Base-by-base conservation (phyloP, 2,113 vertebrate genomes). In the Passer montanus region DNA sequence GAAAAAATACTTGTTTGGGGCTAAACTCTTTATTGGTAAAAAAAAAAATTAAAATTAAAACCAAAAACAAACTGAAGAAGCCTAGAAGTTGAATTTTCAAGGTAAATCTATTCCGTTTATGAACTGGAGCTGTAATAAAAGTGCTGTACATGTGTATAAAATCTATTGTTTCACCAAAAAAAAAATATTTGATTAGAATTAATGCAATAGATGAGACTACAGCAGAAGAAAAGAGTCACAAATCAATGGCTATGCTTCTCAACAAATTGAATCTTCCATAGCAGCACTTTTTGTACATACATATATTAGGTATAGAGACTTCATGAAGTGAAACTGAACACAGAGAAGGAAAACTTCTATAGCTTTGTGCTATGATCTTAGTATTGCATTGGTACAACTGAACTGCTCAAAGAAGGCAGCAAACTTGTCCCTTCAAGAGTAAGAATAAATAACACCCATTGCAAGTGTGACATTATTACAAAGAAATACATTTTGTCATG, bases 171-270 rank as follows among this genome's bases (percentile, higher is more conserved):
- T 88, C 90, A 81, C 85, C n/a, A n/a, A 84, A 86, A 91, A 82
- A 90, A 96, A 93, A 84, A 39, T 0, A 78, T 90, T 90, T 89
- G 28, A 90, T 95, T 96, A 92, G 52, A 72, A 77, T 94, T 88
- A 96, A 90, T 67, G 75, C 85, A 94, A 75, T 70, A 47, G 90
- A 70, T 83, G 59, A 81, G 72, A 77, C 72, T 86, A 39, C 2
- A 2, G 92, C 64, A 93, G 79, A 93, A 83, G 43, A 92, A 87
- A 70, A 70, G 52, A 47, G 28, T 78, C 52, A 67, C 85, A 95
- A 95, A 96, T 94, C 90, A 96, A 90, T 92, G 72, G 33, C 64
- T 94, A 27, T 78, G 85, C 92, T 78, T 97, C 86, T 94, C 85
- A 84, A 88, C 27, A 96, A 96, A 96, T 86, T 93, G 91, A 92